Conservation (phyloP, 2,888 invertebrate species). For the Zelleria hepariella region DNA sequence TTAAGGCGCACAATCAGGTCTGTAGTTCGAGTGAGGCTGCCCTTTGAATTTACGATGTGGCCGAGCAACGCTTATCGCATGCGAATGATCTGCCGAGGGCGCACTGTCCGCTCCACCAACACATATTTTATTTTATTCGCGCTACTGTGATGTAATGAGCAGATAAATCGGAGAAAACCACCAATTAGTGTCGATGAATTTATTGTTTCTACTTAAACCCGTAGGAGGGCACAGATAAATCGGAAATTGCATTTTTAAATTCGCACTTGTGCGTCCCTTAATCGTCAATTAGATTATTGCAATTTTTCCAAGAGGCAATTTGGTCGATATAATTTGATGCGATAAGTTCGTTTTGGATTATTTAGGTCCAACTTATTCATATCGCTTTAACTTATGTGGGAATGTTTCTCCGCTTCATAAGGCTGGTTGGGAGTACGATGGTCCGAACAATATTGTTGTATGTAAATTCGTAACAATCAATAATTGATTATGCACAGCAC, state of each 20-base stretch:
- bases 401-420: neutral
- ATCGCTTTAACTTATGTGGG: neutral
- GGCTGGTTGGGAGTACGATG: neutral
- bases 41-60: constrained; percentile 71
- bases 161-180: constrained; percentile 73
- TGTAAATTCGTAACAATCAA: neutral
- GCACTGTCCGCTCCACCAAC: constrained; percentile 60
- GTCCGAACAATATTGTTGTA: neutral
- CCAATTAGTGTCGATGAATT: constrained; percentile 73
- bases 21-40: constrained; percentile 66
- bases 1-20: constrained; percentile 67
- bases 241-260: constrained; percentile 62
- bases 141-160: constrained; percentile 73
- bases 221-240: constrained; percentile 62
- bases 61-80: constrained; percentile 70
- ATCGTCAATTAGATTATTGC: constrained; percentile 48
- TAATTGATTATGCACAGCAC: neutral
- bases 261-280: constrained; percentile 39
- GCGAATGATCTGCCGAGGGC: constrained; percentile 70
- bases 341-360: neutral
- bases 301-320: constrained; percentile 41
- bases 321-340: constrained; percentile 25
- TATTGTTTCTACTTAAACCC: constrained; percentile 71
- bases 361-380: neutral
- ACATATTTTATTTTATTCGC: constrained; percentile 73